These are phyloP conservation scores for Chloroclystis v-ata DNA, from an alignment of 2,888 invertebrate genomes.

Conservation along the genomic window DNA sequence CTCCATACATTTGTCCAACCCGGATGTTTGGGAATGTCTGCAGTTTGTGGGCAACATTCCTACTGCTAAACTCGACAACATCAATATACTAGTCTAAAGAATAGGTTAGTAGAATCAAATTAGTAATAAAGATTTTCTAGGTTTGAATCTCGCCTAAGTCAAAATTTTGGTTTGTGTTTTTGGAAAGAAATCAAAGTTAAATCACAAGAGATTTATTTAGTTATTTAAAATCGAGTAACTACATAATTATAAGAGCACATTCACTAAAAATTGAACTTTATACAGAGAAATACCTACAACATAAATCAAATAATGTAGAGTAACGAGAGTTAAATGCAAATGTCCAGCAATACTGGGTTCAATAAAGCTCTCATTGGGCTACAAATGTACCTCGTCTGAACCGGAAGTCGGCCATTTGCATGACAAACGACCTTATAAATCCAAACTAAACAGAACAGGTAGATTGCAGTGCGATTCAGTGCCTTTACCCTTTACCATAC, in stretches of 20 bases:
- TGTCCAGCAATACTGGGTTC: slow-evolving; percentile 1
- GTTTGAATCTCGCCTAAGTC: too few species aligned
- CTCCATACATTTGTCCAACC: slow-evolving; percentile 12
- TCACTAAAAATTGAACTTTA: too few species aligned
- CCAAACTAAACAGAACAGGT: slow-evolving; percentile 13
- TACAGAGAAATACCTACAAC: not conserved
- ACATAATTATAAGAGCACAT: too few species aligned
- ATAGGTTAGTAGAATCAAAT: too few species aligned
- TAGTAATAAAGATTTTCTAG: too few species aligned
- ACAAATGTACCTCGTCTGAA: slow-evolving; percentile 12
- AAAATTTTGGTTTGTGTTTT: too few species aligned
- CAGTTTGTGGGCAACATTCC: not conserved
- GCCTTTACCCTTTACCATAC: not conserved
- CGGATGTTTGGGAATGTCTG: slow-evolving; percentile 2
- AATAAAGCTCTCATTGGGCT: slow-evolving; percentile 18
- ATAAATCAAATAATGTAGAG: not conserved
- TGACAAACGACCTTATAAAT: slow-evolving; percentile 18
- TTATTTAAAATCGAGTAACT: too few species aligned
- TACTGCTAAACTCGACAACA: too few species aligned
- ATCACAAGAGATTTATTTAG: too few species aligned
- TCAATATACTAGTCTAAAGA: too few species aligned
- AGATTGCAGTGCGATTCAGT: slow-evolving; percentile 5
- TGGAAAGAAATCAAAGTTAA: too few species aligned
- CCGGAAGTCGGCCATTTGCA: slow-evolving; percentile 17
- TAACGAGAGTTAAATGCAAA: slow-evolving; percentile 2